phyloP scores from a whole-genome alignment of 2,113 vertebrate species.

The Notarius lentiginosus region DNA sequence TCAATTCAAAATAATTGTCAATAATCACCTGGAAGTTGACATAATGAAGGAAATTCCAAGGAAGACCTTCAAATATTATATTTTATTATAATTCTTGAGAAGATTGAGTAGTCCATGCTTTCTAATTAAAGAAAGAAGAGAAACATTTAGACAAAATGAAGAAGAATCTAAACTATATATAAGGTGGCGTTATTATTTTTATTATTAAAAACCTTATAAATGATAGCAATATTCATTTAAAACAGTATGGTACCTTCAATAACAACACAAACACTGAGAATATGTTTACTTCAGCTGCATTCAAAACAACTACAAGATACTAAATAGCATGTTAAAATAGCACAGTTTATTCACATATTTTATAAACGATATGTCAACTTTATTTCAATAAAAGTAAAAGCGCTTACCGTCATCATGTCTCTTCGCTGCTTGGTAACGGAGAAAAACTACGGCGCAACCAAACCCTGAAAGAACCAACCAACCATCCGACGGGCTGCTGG shows the following conservation, averaged over 20 bases:
- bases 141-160: background rate
- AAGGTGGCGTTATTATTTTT: background rate
- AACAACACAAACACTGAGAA: background rate
- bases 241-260: background rate
- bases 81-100: background rate
- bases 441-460: conserved; percentile 41
- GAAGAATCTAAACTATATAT: background rate
- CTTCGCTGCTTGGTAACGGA: conserved; percentile 68
- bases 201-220: background rate
- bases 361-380: background rate
- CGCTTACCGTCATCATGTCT: conserved; percentile 30
- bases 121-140: background rate
- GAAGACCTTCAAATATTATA: background rate
- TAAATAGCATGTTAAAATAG: background rate
- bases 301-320: background rate
- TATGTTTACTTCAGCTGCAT: background rate
- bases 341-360: background rate
- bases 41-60: conserved; percentile 33
- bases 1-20: conserved; percentile 12
- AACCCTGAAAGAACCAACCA: background rate
- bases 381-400: background rate
- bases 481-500: background rate
- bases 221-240: background rate
- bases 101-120: background rate
- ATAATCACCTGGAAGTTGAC: conserved; percentile 65